A percentile compares a stretch with the other conserved stretches of the same genome.
These are phyloP conservation scores for Linnaemya vulpina DNA, from an alignment of 2,888 invertebrate genomes.

Conservation along the genomic window DNA sequence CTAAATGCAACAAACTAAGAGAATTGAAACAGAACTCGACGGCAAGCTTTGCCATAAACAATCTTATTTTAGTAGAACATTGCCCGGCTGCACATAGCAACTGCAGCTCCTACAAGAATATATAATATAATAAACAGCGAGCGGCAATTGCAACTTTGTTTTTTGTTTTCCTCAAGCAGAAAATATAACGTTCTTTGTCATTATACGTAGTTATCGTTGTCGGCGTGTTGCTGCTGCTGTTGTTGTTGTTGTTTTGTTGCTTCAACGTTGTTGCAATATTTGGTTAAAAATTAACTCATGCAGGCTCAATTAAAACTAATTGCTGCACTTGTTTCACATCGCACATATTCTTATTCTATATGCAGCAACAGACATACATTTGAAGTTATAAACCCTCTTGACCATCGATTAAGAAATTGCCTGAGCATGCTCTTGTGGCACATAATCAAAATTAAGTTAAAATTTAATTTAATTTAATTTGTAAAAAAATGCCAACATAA, in stretches of 20 bases:
- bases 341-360: constrained; percentile 24
- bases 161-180: constrained; percentile 61
- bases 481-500: too few relatives aligned
- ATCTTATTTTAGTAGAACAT: constrained; percentile 57
- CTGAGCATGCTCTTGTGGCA: too few relatives aligned
- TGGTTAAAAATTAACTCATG: constrained; percentile 70
- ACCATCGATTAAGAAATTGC: too few relatives aligned
- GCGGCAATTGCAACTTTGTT: constrained; percentile 43
- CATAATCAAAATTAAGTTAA: too few relatives aligned
- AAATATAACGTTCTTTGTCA: constrained; percentile 66
- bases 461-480: too few relatives aligned
- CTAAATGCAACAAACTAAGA: constrained; percentile 32
- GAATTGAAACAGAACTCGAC: constrained; percentile 14
- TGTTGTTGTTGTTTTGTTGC: constrained; percentile 35
- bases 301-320: constrained; percentile 72
- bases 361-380: not conserved
- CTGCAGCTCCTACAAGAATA: constrained; percentile 7
- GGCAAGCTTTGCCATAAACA: constrained; percentile 33
- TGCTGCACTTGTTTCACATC: constrained; percentile 67
- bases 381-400: not conserved
- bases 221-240: constrained; percentile 12
- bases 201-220: constrained; percentile 15
- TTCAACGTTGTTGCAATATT: constrained; percentile 51
- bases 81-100: constrained; percentile 29
- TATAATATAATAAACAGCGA: constrained; percentile 20